These are phyloP conservation scores for Acanthopleura granulata DNA, from an alignment of 2,888 invertebrate genomes.

Conservation along the genomic window DNA sequence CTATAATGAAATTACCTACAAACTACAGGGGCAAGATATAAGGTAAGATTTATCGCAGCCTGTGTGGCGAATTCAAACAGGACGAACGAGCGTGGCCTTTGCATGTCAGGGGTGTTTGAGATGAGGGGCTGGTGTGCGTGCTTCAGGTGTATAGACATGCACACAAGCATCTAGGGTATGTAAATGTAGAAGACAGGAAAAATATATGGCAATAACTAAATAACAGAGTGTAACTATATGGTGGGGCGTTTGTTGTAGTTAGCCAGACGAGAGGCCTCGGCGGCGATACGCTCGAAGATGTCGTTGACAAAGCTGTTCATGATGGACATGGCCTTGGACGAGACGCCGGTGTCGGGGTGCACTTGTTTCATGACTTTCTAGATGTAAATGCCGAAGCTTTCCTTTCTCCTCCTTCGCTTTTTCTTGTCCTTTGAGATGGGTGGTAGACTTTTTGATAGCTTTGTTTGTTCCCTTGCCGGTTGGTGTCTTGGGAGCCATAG, in stretches of 20 bases:
- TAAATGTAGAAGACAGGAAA: no score
- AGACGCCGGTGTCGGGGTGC: conserved; percentile 62
- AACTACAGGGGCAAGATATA: no score
- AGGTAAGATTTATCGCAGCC: no score
- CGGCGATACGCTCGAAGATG: conserved; percentile 61
- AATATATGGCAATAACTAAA: no score
- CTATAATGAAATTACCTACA: no score
- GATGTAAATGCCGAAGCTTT: conserved; percentile 54
- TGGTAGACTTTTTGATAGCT: conserved; percentile 44
- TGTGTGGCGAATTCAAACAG: no score
- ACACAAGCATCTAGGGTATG: no score
- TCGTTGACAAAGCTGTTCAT: conserved; percentile 57
- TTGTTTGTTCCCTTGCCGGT: conserved; percentile 48
- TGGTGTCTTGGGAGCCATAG: conserved; percentile 35
- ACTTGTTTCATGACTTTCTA: conserved; percentile 61
- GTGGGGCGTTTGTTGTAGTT: conserved; percentile 52
- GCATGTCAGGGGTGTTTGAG: no score
- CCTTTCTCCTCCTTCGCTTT: conserved; percentile 46
- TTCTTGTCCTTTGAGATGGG: conserved; percentile 53
- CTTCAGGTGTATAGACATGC: no score
- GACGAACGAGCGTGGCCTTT: no score
- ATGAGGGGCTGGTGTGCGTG: no score
- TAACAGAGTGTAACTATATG: no score
- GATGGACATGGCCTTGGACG: conserved; percentile 4
- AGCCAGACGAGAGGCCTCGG: conserved; percentile 54